Conservation (phyloP, 1,140 invertebrate genomes). For the Ceratina japonica region DNA sequence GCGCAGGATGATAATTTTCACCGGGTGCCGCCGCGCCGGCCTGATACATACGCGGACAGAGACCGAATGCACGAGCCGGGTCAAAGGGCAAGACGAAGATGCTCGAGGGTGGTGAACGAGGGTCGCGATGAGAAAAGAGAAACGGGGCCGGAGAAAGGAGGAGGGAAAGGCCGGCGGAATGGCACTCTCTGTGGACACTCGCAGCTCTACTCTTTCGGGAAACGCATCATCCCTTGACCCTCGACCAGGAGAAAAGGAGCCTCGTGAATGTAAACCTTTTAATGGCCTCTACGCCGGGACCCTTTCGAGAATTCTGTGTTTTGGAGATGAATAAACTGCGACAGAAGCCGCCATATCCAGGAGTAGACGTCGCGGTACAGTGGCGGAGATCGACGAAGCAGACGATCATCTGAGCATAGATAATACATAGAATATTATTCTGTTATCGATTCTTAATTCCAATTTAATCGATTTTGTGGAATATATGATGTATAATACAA, state of each 20-base stretch:
- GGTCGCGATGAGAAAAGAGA: conserved; percentile 5
- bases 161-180: conserved; percentile 48
- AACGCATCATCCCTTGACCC: conserved; percentile 70
- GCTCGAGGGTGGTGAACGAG: conserved; percentile 27
- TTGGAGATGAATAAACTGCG: conserved; percentile 62
- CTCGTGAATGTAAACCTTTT: conserved; percentile 71
- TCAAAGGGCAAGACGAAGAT: background rate
- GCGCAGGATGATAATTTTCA: conserved; percentile 44
- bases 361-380: background rate
- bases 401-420: background rate
- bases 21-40: background rate
- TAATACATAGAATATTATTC: too few relatives aligned
- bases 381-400: background rate
- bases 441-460: too few relatives aligned
- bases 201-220: conserved; percentile 61
- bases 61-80: background rate
- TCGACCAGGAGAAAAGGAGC: conserved; percentile 62
- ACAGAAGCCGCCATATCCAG: conserved; percentile 42
- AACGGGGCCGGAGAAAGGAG: too few relatives aligned
- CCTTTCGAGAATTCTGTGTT: conserved; percentile 65
- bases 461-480: too few relatives aligned
- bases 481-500: too few relatives aligned
- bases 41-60: background rate
- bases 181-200: conserved; percentile 68
- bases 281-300: conserved; percentile 68